Evolutionary conservation across 2,888 invertebrate genomes (phyloP).

Genomic region (Drosophila demipolita): DNA sequence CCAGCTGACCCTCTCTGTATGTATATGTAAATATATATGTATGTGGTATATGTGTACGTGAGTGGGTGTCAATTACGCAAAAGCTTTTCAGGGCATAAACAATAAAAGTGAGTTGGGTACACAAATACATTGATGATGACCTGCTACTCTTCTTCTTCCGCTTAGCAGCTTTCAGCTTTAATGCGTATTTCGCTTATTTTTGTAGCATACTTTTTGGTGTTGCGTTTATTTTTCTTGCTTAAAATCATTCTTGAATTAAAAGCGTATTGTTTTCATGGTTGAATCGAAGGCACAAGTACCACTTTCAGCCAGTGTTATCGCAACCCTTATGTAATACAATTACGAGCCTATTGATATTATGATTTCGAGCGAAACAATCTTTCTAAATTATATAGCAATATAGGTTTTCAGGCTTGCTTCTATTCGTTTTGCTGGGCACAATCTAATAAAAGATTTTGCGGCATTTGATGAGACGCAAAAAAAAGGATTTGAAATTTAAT

Average conservation of each 20-base stretch:
- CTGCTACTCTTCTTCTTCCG: not conserved
- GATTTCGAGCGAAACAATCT: conserved; percentile 14
- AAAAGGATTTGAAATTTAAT: conserved; percentile 71
- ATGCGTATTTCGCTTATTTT: not conserved
- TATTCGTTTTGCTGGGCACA: conserved; percentile 17
- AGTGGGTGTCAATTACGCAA: conserved; percentile 61
- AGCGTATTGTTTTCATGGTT: too few relatives aligned
- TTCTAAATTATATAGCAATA: conserved; percentile 4
- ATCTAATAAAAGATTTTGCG: conserved; percentile 51
- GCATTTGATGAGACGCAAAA: conserved; percentile 46
- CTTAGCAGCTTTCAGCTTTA: not conserved
- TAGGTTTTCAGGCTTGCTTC: not conserved
- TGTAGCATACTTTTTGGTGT: not conserved
- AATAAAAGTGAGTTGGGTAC: conserved; percentile 4
- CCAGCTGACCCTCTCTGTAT: conserved; percentile 30
- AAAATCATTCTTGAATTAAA: too few relatives aligned
- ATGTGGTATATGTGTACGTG: conserved; percentile 10
- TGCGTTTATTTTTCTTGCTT: too few relatives aligned
- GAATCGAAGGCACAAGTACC: too few relatives aligned
- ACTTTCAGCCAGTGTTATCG: not conserved
- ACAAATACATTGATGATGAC: conserved; percentile 3
- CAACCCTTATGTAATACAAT: conserved; percentile 13
- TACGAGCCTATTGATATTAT: conserved; percentile 25
- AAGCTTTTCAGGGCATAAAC: conserved; percentile 38
- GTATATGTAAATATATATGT: not conserved